Evolutionary conservation across 2,113 vertebrate species (phyloP).

Genomic region (Crocuta crocuta): DNA sequence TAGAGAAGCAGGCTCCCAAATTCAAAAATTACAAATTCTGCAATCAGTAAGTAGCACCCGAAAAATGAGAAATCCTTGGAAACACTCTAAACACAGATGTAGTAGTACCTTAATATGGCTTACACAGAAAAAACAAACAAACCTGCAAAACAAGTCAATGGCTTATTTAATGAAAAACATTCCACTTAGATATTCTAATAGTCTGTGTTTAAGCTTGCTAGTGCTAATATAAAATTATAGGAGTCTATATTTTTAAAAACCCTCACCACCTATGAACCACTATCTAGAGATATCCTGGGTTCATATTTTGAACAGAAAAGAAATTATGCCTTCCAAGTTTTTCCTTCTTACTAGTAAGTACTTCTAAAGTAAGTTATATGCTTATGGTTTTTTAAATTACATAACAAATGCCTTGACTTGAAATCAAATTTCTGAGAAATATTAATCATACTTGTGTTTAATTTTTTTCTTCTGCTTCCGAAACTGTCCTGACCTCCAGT

Average conservation of each 20-base stretch:
- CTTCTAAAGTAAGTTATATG: neutral
- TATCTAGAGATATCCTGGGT: constrained; percentile 1
- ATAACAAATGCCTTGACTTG: constrained; percentile 2
- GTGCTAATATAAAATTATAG: constrained; percentile 34
- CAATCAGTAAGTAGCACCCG: constrained; percentile 51
- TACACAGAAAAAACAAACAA: neutral
- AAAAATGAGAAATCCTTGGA: constrained; percentile 32
- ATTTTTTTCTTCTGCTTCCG: constrained; percentile 47
- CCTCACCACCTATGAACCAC: neutral
- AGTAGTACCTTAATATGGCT: neutral
- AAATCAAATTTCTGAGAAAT: constrained; percentile 54
- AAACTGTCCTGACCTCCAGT: neutral
- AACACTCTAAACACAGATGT: constrained; percentile 20
- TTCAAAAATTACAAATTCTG: neutral
- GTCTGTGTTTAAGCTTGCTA: constrained; percentile 3
- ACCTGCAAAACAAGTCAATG: neutral
- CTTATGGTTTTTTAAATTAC: constrained; percentile 24
- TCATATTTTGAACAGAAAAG: constrained; percentile 51
- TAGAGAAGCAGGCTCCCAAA: neutral
- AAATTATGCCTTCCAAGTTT: neutral
- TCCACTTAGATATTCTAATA: neutral
- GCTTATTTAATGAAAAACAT: constrained; percentile 1
- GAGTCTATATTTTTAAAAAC: neutral
- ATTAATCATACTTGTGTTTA: neutral
- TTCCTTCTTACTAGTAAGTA: neutral